Base-by-base conservation (phyloP, 2,888 invertebrate species). In the Agonopterix heracliana region DNA sequence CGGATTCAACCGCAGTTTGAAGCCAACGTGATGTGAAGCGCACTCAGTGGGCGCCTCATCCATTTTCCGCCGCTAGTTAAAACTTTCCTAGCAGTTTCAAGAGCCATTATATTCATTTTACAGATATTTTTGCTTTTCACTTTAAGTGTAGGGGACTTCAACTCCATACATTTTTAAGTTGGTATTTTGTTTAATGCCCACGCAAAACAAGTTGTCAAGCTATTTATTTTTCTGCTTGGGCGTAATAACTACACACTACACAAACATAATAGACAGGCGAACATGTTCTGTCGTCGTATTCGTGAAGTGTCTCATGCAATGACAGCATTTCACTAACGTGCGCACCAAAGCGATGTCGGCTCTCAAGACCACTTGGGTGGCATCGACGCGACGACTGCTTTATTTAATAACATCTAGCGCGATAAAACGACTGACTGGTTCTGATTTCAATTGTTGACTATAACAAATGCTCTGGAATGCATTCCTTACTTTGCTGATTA, bases 201-300 rank as follows among this genome's bases (percentile, higher is more conserved):
- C 71, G 63, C 67, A 54, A 61, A 64, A 63, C 57, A 60, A 60
- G 59, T 64, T 65, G 63, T 64, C 68, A 69, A 64, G 68, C 62
- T 64, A 70, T 74, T 73, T 73, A 70, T 67, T 61, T 64, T 64
- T 66, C 64, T 51, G 56, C 63, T 63, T 62, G 64, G 64, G 62
- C 57, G 63, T 46, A 13, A 17, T 47, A 42, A 42, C 35, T 64
- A 65, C 4, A 66, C 59, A 64, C 57, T 61, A 59, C 56, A 63
- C 64, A 62, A 66, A 62, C 63, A 62, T 60, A 60, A 59, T 59
- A 38, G 38, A 38, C 38, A 38, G 38, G 9, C n/a, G 64, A 54
- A 63, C 56, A 60, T 62, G 60, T 68, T 60, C 58, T 34, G 47
- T 56, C 47, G 59, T 60, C 58, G 59, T 61, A 63, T 63, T 64